Percentiles rank a stretch among this genome's conserved stretches.
phyloP scores from a whole-genome alignment of 2,113 vertebrate genomes.

The Myiagra hebetior region DNA sequence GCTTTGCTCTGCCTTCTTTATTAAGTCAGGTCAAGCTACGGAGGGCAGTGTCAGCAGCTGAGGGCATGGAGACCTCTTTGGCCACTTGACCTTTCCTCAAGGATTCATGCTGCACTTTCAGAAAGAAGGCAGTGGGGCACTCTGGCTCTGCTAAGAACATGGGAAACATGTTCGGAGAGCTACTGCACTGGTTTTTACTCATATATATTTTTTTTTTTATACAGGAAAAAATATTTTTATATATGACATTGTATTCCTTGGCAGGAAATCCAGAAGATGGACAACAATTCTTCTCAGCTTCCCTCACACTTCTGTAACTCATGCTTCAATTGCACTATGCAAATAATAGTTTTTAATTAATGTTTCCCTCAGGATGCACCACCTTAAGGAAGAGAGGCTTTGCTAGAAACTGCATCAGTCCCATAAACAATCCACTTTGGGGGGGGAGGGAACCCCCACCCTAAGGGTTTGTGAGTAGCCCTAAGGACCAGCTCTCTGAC shows the following conservation, averaged over 20 bases:
- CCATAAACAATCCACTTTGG: not conserved
- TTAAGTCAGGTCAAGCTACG: accelerated
- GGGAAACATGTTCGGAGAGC: not conserved
- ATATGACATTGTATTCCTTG: not conserved
- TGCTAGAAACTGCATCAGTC: not conserved
- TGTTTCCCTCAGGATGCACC: not conserved
- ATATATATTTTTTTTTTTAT: no score
- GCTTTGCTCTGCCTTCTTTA: not conserved
- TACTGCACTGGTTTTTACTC: not conserved
- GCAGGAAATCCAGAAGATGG: not conserved
- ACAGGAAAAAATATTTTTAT: no score
- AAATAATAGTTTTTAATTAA: not conserved
- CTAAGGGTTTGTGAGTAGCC: not conserved
- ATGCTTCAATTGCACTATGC: not conserved
- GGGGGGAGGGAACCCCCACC: no score
- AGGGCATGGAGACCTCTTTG: not conserved
- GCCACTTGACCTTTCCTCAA: not conserved
- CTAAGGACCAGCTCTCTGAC: not conserved
- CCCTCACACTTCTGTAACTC: not conserved
- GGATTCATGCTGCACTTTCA: not conserved
- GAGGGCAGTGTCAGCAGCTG: not conserved
- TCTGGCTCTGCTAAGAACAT: not conserved
- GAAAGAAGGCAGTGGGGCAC: not conserved
- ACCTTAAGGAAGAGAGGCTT: not conserved
- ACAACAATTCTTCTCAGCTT: not conserved